phyloP scores from a whole-genome alignment of 2,113 vertebrate genomes.

The Oceanodroma tethys region DNA sequence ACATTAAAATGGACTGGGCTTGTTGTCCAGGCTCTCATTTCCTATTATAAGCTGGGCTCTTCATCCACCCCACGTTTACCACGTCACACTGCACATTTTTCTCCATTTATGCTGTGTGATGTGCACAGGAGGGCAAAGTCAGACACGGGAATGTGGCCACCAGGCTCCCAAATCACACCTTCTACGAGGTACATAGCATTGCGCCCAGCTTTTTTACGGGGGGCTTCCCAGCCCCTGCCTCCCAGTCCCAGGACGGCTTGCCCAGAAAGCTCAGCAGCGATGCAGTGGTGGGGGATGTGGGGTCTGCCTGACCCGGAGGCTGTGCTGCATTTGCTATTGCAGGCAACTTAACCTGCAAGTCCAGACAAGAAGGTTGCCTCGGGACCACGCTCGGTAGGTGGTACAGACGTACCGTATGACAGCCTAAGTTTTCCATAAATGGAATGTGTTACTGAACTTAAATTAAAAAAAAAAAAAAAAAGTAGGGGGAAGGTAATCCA shows the following conservation, averaged over 20 bases:
- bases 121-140: background rate
- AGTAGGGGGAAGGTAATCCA: background rate
- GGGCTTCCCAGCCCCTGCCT: background rate
- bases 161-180: background rate
- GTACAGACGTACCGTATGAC: accelerated
- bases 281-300: background rate
- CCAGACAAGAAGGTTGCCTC: background rate
- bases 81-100: accelerated
- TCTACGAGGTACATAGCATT: accelerated
- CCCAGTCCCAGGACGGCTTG: background rate
- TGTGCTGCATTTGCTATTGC: background rate
- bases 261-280: accelerated
- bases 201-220: accelerated
- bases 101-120: background rate
- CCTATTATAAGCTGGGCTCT: background rate
- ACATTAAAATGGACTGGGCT: background rate
- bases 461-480: too few species aligned
- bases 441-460: background rate
- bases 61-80: accelerated
- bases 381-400: background rate
- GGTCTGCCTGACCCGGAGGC: background rate
- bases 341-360: background rate
- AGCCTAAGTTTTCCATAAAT: background rate
- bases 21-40: background rate
- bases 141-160: background rate